phyloP scores from a whole-genome alignment of 2,888 invertebrate species.

The Caenorhabditis sp. region DNA sequence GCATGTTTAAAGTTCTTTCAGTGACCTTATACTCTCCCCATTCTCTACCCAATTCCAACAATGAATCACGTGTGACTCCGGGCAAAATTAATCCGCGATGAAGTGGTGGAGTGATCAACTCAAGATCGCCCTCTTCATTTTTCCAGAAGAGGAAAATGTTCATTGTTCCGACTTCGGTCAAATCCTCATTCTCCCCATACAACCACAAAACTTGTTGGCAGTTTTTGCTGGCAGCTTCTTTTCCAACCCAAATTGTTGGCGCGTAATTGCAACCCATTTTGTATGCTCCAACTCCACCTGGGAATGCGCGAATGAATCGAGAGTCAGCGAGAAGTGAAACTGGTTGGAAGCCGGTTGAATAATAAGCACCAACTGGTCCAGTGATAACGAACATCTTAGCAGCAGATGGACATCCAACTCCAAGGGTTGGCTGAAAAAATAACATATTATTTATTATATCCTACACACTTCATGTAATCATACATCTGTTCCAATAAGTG shows the following conservation, averaged over 20 bases:
- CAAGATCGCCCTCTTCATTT: slow-evolving; percentile 89
- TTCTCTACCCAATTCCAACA: slow-evolving; percentile 82
- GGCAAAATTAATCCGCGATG: slow-evolving; percentile 89
- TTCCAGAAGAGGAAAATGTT: slow-evolving; percentile 89
- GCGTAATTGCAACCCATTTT: slow-evolving; percentile 86
- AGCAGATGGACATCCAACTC: slow-evolving; percentile 86
- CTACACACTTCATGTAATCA: background rate
- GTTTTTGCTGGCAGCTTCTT: slow-evolving; percentile 81
- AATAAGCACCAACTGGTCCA: slow-evolving; percentile 93
- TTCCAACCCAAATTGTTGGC: slow-evolving; percentile 75
- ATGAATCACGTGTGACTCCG: slow-evolving; percentile 88
- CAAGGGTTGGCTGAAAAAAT: slow-evolving; percentile 83
- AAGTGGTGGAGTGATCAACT: slow-evolving; percentile 89
- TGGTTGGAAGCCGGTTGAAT: slow-evolving; percentile 76
- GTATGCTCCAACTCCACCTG: slow-evolving; percentile 87
- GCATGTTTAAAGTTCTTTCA: slow-evolving; percentile 86
- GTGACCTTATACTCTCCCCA: slow-evolving; percentile 84
- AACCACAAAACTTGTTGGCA: slow-evolving; percentile 82
- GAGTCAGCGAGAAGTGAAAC: slow-evolving; percentile 85
- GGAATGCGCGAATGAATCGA: slow-evolving; percentile 81
- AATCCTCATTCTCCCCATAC: slow-evolving; percentile 88
- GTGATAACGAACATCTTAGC: slow-evolving; percentile 89
- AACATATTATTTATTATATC: background rate
- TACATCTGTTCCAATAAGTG: slow-evolving; percentile 94
- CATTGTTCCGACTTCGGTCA: slow-evolving; percentile 98